These are phyloP conservation scores for Podilymbus podiceps DNA, from an alignment of 2,113 vertebrate genomes.

Conservation along the genomic window DNA sequence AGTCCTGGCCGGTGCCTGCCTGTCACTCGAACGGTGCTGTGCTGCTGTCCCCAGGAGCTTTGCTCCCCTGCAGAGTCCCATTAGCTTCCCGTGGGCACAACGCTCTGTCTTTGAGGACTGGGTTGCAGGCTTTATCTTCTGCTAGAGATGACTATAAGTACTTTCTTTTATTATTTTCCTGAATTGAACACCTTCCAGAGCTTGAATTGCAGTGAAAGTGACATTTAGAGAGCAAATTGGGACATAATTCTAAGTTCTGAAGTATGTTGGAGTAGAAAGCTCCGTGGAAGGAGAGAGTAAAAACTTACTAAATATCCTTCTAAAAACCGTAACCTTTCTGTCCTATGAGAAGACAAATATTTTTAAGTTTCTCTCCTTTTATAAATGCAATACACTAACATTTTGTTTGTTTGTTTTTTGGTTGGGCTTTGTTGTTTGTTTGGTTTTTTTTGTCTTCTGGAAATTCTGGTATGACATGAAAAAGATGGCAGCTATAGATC, in stretches of 20 bases:
- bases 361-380: neutral
- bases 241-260: neutral
- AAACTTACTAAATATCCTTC: neutral
- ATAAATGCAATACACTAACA: neutral
- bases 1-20: neutral
- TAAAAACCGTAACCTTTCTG: neutral
- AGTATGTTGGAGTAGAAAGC: neutral
- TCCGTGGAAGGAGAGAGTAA: neutral
- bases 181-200: neutral
- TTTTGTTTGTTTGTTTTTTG: neutral
- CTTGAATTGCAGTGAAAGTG: slow-evolving; percentile 40
- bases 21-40: neutral
- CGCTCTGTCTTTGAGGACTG: neutral
- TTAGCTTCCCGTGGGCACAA: neutral
- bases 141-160: neutral
- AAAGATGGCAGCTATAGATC: neutral
- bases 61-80: neutral
- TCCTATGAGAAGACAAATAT: neutral
- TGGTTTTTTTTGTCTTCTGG: neutral
- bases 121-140: neutral
- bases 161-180: neutral
- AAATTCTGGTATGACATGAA: neutral
- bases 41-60: neutral
- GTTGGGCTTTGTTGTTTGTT: too few relatives aligned
- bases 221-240: slow-evolving; percentile 37